Base-by-base conservation (phyloP, 1,140 invertebrate species). In the Zaprionus kolodkinae region DNA sequence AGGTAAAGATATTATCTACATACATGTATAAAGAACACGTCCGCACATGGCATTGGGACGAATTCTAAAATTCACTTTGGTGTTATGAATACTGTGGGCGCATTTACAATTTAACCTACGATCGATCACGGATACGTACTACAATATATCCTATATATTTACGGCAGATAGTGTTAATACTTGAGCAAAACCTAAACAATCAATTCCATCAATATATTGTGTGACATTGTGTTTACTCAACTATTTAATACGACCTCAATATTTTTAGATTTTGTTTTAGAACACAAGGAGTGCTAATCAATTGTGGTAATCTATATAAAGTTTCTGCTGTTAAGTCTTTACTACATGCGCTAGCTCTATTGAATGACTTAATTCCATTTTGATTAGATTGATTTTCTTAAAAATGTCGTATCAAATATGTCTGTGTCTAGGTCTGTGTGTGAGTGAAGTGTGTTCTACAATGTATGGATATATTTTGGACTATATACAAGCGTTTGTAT, bases 21-120 rank as follows among this genome's bases (percentile, higher is more conserved):
- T 43, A 60, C 36, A 57, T 72, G 52, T 76, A 69, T 79, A 83
- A 84, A 84, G 72, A 68, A 79, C 60, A 79, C 66, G 71, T 65
- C 72, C 70, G 63, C 62, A 59, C 56, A 25, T 65, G 61, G 75
- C 62, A 63, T 50, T 25, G 2, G 60, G 60, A 76, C 68, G 21
- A 57, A 30, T 30, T 67, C 21, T 50, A 66, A 59, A 78, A 75
- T 88, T 80, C 84, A 87, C 79, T 83, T 88, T 83, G 83, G 76
- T 87, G 77, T 83, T 75, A 54, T 65, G 62, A 87, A 88, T 86
- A 86, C 83, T 86, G 76, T 63, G 76, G 59, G 52, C 48, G 66
- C 50, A 55, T 50, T 56, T 50, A 27, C 43, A 59, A 50, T 21
- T 59, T 52, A 43, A 52, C 36, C 64, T 72, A 72, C 25, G 21